These are phyloP conservation scores for Capromys pilorides DNA, from an alignment of 2,797 vertebrate species.

Conservation along the genomic window DNA sequence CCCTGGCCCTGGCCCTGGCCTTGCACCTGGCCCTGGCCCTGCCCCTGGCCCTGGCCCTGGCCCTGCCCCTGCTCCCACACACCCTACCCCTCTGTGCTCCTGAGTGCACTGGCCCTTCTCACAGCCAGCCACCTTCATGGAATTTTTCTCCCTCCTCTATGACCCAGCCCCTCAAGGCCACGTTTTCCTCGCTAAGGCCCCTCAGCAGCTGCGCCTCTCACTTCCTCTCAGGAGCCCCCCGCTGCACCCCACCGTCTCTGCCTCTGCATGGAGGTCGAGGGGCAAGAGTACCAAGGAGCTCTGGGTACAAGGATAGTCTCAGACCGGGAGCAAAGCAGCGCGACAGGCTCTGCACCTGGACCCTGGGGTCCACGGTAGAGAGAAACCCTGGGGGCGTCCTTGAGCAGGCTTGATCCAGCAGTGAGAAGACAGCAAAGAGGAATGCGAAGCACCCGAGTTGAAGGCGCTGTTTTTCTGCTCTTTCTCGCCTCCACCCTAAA, in stretches of 20 bases:
- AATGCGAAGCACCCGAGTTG: constrained; percentile 7
- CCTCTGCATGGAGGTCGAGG: neutral
- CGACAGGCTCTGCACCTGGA: neutral
- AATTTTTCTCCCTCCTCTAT: neutral
- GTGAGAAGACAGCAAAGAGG: neutral
- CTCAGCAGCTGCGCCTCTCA: neutral
- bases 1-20: too few species aligned
- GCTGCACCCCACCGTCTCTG: neutral
- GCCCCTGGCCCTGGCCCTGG: too few species aligned
- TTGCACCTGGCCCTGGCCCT: too few species aligned
- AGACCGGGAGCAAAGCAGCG: neutral
- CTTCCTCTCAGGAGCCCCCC: neutral
- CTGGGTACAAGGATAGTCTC: neutral
- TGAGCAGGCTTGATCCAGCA: neutral
- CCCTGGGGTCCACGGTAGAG: neutral
- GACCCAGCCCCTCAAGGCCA: neutral
- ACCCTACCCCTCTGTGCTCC: neutral
- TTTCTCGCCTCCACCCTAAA: neutral
- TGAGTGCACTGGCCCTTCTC: neutral
- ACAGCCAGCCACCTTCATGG: neutral
- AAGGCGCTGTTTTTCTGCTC: neutral
- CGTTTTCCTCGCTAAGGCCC: neutral
- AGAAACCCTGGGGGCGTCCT: neutral
- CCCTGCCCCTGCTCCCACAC: neutral
- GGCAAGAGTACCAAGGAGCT: neutral